Evolutionary conservation across 1,140 invertebrate genomes (phyloP), one percentile per base, ranked within the genome.

Genomic region (Glossosoma conforme): DNA sequence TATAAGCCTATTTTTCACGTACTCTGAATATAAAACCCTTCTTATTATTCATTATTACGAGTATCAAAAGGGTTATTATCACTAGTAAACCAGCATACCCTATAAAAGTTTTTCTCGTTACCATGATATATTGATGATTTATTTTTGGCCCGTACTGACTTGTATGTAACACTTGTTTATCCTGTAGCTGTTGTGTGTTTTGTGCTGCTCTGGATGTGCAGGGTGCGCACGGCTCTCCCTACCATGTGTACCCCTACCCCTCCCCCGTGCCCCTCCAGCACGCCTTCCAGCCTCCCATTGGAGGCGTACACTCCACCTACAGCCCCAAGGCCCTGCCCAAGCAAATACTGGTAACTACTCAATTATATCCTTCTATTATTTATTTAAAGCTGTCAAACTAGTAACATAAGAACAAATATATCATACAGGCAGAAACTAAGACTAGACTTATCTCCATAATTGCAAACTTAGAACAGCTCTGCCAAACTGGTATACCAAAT

Each of bases 191-290:
- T n/a, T 28, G 24, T 28, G 43, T 43, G 22, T 54, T 32, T 55
- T 49, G 13, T 55, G 45, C 46, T 44, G 45, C 42, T 14, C 18
- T 44, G 6, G 43, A 24, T 32, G 17, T 19, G 62, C 68, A 72
- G 72, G 62, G 70, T 20, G 51, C 60, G 21, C 71, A 74, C 44
- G 68, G 68, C 50, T 74, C 72, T 19, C 68, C 70, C 1, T 73
- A 74, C 56, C 69, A 72, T 59, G 70, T 74, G 30, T 71, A 74
- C 61, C 70, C 72, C 30, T 73, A 70, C 59, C 72, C 70, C 11
- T 70, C 70, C 20, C 72, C 72, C 1, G 63, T 73, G 44, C 69
- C 69, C 28, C 66, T 73, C 10, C 70, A 73, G 63, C 70, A 74
- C 65, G 72, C 70, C 10, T 73, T 73, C 56, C 67, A 70, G 60